phyloP scores from a whole-genome alignment of 2,113 vertebrate species.

The Mandrillus leucophaeus region DNA sequence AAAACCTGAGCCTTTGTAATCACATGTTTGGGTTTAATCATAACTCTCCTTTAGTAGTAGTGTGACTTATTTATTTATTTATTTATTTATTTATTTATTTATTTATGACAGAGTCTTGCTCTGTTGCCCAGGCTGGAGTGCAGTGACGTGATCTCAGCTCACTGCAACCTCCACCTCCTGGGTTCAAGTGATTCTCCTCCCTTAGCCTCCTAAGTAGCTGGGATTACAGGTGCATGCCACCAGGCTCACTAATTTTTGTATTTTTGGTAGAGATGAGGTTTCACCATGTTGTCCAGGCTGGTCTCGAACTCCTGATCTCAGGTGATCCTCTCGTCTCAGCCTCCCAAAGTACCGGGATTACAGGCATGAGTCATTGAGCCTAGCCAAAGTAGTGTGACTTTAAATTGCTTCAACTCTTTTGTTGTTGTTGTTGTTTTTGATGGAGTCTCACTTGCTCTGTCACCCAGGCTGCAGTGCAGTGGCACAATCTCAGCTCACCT shows the following conservation, averaged over 20 bases:
- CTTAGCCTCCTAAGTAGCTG: too few species aligned
- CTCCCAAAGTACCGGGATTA: not conserved
- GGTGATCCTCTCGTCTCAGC: not conserved
- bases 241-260: not conserved
- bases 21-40: not conserved
- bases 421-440: too few species aligned
- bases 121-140: not conserved
- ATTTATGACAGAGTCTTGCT: not conserved
- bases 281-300: not conserved
- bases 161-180: too few species aligned
- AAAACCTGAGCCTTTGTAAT: not conserved
- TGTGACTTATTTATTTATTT: not conserved
- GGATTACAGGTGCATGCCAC: not conserved
- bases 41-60: not conserved
- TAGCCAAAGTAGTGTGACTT: too few species aligned
- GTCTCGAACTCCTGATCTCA: not conserved
- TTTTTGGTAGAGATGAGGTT: not conserved
- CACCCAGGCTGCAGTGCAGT: too few species aligned
- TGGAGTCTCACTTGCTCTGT: too few species aligned
- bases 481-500: too few species aligned
- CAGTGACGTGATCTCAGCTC: too few species aligned
- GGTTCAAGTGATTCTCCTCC: too few species aligned
- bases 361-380: too few species aligned
- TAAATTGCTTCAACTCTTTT: too few species aligned
- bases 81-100: too few species aligned